phyloP scores from a whole-genome alignment of 2,797 vertebrate genomes.

The Bradypodion pumilum region DNA sequence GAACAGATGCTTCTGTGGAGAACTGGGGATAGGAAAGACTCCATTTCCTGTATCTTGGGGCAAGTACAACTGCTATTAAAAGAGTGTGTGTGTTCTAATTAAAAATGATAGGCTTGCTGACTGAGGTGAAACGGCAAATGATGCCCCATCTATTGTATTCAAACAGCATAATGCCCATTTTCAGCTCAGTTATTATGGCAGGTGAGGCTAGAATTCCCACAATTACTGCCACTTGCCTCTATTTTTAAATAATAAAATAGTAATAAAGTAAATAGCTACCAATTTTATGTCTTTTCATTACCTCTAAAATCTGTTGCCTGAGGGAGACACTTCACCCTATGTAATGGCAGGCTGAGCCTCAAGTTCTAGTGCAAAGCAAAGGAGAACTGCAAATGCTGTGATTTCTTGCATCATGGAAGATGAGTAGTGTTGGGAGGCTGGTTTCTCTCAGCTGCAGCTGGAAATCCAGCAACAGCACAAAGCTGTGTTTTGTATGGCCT shows the following conservation, averaged over 20 bases:
- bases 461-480: conserved; percentile 59
- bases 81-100: background rate
- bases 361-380: background rate
- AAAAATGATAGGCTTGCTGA: background rate
- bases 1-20: background rate
- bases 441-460: conserved; percentile 69
- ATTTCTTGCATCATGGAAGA: conserved; percentile 48
- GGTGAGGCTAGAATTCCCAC: background rate
- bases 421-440: conserved; percentile 53
- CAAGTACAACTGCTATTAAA: background rate
- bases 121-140: background rate
- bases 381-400: background rate
- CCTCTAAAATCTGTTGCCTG: too few species aligned
- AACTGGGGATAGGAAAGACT: background rate
- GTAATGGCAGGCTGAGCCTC: too few species aligned
- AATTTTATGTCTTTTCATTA: too few species aligned
- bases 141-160: background rate
- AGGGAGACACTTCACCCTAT: too few species aligned
- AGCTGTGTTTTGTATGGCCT: conserved; percentile 63
- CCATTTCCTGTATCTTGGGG: background rate
- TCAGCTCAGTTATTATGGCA: background rate
- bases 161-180: background rate
- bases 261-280: too few species aligned
- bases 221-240: background rate
- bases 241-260: too few species aligned